Base-by-base conservation (phyloP, 2,888 invertebrate genomes). In the Cryptosula pallasiana region DNA sequence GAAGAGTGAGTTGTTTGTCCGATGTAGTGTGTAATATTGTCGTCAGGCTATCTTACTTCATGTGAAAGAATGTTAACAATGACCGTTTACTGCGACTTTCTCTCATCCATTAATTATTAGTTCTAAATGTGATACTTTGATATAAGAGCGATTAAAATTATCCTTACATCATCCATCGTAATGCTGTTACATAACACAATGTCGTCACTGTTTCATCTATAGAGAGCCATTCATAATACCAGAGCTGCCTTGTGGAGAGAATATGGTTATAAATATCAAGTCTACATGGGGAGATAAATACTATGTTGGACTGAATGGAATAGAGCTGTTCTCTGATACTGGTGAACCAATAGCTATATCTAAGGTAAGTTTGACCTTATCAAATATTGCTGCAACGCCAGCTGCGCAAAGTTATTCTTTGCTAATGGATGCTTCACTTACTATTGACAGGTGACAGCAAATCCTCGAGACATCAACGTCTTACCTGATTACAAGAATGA, bases 251-350 rank as follows among this genome's bases (percentile, higher is more conserved):
- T 85, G 84, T 75, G 92, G 92, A n/a, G 85, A 87, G 78, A 83
- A 88, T 72, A 80, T 92, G 78, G 87, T 88, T 75, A 85, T 92
- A 72, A 89, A 90, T 81, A 91, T 92, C 76, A 74, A 75, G 54
- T 77, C 81, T 85, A 88, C 92, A 35, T 92, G 92, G 92, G 92
- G 92, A 9, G 92, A 92, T 81, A 89, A 89, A 77, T 89, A 91
- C 83, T 89, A 91, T 77, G 90, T 92, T 20, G 92, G 92, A 0
- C 83, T 92, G 72, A 92, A 91, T 80, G 92, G 92, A 1, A 88
- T 92, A 71, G 92, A 92, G 82, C 84, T 92, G 74, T 92, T 91
- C 81, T 89, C 89, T 74, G 84, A 86, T 23, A 85, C 86, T 71
- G 92, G 92, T 13, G 86, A 88, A 75, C 84, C 87, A 36, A 88